Percentiles rank a stretch among this genome's conserved stretches.
Evolutionary conservation across 1,140 invertebrate species (phyloP).

Genomic region (Diploscapter pachys): DNA sequence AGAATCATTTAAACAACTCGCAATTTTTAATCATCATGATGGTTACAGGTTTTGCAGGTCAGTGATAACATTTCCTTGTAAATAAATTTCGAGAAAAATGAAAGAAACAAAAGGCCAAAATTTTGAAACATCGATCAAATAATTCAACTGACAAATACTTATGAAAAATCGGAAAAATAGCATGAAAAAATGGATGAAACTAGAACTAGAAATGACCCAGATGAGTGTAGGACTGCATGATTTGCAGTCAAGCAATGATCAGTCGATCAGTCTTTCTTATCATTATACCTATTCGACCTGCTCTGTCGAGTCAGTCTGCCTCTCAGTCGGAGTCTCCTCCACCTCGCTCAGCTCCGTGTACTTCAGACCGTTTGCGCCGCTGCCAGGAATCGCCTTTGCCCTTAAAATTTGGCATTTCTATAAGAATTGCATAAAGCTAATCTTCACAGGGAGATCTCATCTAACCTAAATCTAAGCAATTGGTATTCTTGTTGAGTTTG

Average conservation of each 20-base stretch:
- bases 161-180: constrained; percentile 13
- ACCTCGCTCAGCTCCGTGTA: constrained; percentile 7
- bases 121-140: no score
- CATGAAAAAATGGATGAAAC: constrained; percentile 16
- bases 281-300: no score
- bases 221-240: background rate
- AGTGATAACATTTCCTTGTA: no score
- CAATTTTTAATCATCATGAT: no score
- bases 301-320: background rate
- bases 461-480: no score
- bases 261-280: background rate
- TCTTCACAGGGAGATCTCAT: no score
- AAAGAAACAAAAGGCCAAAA: no score
- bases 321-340: background rate
- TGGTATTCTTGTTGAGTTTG: no score
- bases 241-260: constrained; percentile 2
- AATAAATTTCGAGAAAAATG: no score
- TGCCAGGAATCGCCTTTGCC: constrained; percentile 24
- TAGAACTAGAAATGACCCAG: constrained; percentile 15
- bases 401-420: background rate
- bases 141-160: background rate
- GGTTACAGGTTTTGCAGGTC: no score
- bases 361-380: constrained; percentile 23
- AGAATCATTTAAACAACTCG: no score
- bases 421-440: no score